These are phyloP conservation scores for Enhydra lutris DNA, from an alignment of 2,113 vertebrate genomes.

Conservation along the genomic window DNA sequence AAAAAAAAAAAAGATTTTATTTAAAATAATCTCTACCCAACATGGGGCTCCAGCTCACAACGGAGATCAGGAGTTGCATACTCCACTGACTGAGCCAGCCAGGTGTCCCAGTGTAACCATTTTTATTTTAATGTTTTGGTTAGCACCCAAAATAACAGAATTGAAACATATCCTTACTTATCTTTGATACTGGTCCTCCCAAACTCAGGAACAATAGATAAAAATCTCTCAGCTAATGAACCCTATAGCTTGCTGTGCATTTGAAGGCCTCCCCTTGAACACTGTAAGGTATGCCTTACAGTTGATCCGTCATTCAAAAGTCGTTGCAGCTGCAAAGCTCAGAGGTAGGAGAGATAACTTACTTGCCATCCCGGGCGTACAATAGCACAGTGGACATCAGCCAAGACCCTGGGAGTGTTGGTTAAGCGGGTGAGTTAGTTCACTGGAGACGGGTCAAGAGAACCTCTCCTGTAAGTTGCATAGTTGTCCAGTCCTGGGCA, in stretches of 20 bases:
- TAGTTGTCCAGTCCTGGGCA: neutral
- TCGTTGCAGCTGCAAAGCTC: neutral
- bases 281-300: slow-evolving; percentile 15
- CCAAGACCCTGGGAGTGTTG: neutral
- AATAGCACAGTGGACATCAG: neutral
- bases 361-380: neutral
- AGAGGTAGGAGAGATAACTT: neutral
- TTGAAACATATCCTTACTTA: neutral
- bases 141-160: neutral
- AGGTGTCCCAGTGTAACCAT: neutral
- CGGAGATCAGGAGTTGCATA: neutral
- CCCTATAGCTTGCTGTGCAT: neutral
- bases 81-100: neutral
- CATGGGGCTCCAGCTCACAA: neutral
- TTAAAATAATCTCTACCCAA: neutral
- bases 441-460: neutral
- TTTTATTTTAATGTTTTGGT: neutral
- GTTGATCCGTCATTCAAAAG: neutral
- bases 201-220: neutral
- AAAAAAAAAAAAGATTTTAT: neutral
- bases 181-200: slow-evolving; percentile 21
- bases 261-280: slow-evolving; percentile 29
- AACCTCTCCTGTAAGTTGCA: neutral
- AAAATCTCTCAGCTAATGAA: neutral
- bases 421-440: neutral